Conservation (phyloP, 2,888 invertebrate genomes). For the Phyto melanocephala region DNA sequence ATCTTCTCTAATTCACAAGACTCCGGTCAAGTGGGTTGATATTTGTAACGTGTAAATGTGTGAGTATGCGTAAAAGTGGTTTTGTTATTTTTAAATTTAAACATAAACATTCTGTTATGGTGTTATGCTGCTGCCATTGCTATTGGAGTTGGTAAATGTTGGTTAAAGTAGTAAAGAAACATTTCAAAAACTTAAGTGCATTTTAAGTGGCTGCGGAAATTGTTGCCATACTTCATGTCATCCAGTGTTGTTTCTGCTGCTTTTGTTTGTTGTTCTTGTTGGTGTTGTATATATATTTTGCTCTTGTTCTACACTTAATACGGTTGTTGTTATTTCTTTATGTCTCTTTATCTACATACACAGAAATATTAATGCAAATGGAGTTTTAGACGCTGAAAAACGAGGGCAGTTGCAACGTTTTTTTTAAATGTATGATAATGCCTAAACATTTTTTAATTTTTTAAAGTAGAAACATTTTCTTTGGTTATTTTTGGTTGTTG, state of each 20-base stretch:
- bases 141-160: conserved; percentile 6
- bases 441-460: no score
- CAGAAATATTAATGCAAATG: conserved; percentile 48
- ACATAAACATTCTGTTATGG: conserved; percentile 11
- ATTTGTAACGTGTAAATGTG: no score
- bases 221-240: conserved; percentile 57
- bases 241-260: conserved; percentile 36
- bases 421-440: not conserved
- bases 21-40: no score
- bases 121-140: not conserved
- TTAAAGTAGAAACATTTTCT: no score
- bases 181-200: conserved; percentile 61
- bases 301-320: conserved; percentile 1
- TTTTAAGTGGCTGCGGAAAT: conserved; percentile 65
- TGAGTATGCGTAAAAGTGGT: not conserved
- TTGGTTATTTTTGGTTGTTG: no score
- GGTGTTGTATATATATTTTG: conserved; percentile 25
- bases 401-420: not conserved
- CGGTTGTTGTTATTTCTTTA: conserved; percentile 23
- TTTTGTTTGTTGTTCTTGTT: not conserved
- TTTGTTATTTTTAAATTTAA: conserved; percentile 43
- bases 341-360: not conserved
- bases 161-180: conserved; percentile 42
- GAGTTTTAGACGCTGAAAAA: not conserved
- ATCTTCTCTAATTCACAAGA: no score